Evolutionary conservation across 2,888 invertebrate genomes (phyloP), one percentile per base, ranked within the genome.

Genomic region (Neoaliturus tenellus): DNA sequence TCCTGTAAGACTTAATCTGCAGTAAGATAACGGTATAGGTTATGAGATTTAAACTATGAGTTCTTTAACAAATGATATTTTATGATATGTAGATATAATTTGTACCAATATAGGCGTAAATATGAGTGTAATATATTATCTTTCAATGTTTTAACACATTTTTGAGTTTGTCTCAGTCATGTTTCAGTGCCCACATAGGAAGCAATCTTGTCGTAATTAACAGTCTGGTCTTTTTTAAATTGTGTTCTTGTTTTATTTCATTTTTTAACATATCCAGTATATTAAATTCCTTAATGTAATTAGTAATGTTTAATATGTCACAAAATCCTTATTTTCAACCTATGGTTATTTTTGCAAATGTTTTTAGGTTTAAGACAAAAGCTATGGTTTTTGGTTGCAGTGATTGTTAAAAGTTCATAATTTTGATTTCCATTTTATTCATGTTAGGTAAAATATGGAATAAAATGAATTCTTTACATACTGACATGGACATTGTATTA

Each of bases 41-140:
- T 28, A 62, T 28, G 12, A 62, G 6, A 28, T 14, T 62, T 17
- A 31, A 28, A 62, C 62, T 28, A 28, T 1, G 5, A 55, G 5
- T 55, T 28, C 31, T 62, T 62, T 20, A 62, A 28, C 25, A 25
- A 14, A 14, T 31, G 31, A 28, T 62, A 1, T 25, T 62, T 62
- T 12, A 28, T 28, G 14, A 28, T 20, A 28, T 62, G 62, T 62
- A 62, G 28, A 62, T 31, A 62, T 62, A 28, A 62, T 62, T 62
- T 62, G 62, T 62, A 62, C 31, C 62, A 0, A 28, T 62, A 20
- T 55, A 62, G 62, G 14, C 28, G 31, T 62, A 62, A 62, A 28
- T 62, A 62, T 62, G 31, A 62, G 62, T 62, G 62, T 62, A 62
- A 28, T 62, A 17, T 62, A 51, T 51, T 23, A 28, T 31, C 62